phyloP scores from a whole-genome alignment of 2,113 vertebrate species.

The Tyto alba region DNA sequence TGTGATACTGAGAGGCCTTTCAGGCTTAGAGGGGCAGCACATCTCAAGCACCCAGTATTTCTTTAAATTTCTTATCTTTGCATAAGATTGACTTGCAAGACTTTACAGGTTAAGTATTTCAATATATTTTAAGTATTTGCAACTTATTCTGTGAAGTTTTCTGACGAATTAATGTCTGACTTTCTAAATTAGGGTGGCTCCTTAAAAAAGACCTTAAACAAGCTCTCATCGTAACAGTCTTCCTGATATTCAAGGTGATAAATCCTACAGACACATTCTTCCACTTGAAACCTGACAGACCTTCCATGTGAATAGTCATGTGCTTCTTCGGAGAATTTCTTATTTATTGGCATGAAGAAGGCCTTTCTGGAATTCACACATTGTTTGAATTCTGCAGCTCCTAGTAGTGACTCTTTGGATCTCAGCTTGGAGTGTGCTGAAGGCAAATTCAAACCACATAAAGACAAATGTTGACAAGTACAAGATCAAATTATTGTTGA shows the following conservation, averaged over 20 bases:
- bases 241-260: background rate
- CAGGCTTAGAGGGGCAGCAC: fast-evolving
- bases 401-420: background rate
- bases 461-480: slow-evolving; percentile 16
- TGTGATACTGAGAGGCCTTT: background rate
- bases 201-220: background rate
- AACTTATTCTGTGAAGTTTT: background rate
- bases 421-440: background rate
- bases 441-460: slow-evolving; percentile 9
- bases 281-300: background rate
- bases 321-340: background rate
- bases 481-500: background rate
- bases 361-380: background rate
- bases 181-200: background rate
- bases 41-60: background rate
- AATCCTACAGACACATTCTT: background rate
- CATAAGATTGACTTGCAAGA: background rate
- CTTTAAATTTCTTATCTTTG: background rate
- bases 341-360: background rate
- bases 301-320: background rate
- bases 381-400: background rate
- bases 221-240: background rate
- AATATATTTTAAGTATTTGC: no score
- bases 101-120: background rate
- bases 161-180: background rate